Evolutionary conservation across 2,888 invertebrate species (phyloP).

Genomic region (Spilarctia lutea): DNA sequence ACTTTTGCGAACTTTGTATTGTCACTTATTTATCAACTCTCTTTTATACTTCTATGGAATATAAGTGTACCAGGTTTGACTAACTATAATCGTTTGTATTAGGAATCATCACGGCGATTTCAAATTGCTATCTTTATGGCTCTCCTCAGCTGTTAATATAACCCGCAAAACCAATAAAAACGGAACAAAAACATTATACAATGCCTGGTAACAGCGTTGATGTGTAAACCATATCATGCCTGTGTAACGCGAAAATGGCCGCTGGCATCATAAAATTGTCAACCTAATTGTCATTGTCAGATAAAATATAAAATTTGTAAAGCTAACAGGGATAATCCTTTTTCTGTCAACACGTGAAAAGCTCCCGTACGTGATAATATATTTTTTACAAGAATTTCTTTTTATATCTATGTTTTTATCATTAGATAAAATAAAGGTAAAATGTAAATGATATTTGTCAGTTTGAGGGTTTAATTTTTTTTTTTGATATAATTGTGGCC

Average conservation of each 20-base stretch:
- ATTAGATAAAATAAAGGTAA: neutral
- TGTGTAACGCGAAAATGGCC: conserved; percentile 10
- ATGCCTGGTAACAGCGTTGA: conserved; percentile 10
- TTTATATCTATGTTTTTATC: neutral
- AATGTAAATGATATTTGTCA: neutral
- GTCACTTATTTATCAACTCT: neutral
- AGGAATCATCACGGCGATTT: neutral
- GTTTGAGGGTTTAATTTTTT: neutral
- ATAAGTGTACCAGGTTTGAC: neutral
- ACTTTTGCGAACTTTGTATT: neutral
- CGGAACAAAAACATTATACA: neutral
- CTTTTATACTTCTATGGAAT: neutral
- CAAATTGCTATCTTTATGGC: neutral
- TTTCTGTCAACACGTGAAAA: conserved; percentile 17
- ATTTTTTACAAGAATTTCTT: conserved; percentile 20
- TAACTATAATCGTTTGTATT: neutral
- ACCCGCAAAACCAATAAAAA: neutral
- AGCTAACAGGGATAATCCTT: conserved; percentile 15
- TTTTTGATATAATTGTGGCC: neutral
- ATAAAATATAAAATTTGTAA: conserved; percentile 29
- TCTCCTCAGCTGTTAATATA: neutral
- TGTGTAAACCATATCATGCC: neutral
- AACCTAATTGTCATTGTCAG: conserved; percentile 19
- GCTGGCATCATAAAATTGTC: conserved; percentile 13
- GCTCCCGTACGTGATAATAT: conserved; percentile 20